Evolutionary conservation across 2,888 invertebrate species (phyloP).

Genomic region (Acronicta alni): DNA sequence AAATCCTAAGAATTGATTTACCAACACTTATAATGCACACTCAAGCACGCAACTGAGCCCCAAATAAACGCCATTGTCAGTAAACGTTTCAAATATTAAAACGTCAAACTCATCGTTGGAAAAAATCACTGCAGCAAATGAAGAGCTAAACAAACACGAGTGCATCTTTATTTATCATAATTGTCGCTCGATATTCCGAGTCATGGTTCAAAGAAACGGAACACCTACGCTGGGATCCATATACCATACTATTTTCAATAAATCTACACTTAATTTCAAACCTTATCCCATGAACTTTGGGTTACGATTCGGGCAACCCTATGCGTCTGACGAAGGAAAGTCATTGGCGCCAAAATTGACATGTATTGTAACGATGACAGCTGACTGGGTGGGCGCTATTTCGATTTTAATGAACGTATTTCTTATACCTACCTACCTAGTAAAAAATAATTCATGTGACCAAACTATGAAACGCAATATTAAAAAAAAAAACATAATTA

Average conservation of each 20-base stretch:
- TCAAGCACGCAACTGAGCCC: constrained; percentile 42
- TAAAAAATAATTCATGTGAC: constrained; percentile 13
- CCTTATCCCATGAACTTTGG: constrained; percentile 46
- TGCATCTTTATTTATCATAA: constrained; percentile 85
- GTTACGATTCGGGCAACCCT: constrained; percentile 33
- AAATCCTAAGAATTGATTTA: constrained; percentile 47
- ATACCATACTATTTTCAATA: constrained; percentile 50
- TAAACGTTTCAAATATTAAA: constrained; percentile 50
- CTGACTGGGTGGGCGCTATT: constrained; percentile 81
- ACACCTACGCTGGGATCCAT: constrained; percentile 80
- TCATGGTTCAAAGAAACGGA: constrained; percentile 85
- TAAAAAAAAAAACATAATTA: constrained; percentile 12
- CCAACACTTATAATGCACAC: constrained; percentile 35
- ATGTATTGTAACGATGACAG: constrained; percentile 81
- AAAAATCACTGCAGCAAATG: constrained; percentile 83
- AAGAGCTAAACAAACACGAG: constrained; percentile 86
- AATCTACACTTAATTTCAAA: constrained; percentile 48
- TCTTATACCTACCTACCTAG: constrained; percentile 16
- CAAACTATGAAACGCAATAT: constrained; percentile 1
- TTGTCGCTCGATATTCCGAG: constrained; percentile 77
- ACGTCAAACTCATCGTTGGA: constrained; percentile 58
- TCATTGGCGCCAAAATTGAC: constrained; percentile 85
- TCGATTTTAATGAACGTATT: constrained; percentile 63
- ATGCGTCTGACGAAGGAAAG: constrained; percentile 43
- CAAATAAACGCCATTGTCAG: constrained; percentile 44